phyloP scores from a whole-genome alignment of 2,113 vertebrate species.

The Xiphorhynchus elegans region DNA sequence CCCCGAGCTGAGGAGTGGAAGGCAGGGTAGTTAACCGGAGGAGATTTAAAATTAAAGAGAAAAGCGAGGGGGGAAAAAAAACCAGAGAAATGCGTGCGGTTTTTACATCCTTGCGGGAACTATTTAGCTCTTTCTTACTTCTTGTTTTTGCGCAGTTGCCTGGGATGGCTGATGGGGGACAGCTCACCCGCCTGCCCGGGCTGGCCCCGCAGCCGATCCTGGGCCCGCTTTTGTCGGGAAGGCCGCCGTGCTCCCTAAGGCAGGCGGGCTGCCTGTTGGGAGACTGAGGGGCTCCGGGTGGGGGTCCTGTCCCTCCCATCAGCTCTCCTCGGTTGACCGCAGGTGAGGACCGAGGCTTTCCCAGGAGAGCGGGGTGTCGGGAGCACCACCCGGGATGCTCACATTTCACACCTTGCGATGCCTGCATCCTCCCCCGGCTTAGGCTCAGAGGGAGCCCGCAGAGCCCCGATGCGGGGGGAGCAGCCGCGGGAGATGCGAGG shows the following conservation, averaged over 20 bases:
- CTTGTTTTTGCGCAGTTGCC: not conserved
- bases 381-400: too few relatives aligned
- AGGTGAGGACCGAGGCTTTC: not conserved
- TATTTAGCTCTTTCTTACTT: not conserved
- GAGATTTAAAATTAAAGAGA: not conserved
- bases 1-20: not conserved
- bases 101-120: not conserved
- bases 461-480: not conserved
- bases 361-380: not conserved
- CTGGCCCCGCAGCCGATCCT: not conserved
- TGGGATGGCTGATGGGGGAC: not conserved
- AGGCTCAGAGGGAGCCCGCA: not conserved
- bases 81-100: rapidly evolving
- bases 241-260: not conserved
- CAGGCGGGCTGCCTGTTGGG: not conserved
- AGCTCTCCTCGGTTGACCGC: not conserved
- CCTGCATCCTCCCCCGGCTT: not conserved
- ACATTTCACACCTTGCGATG: not conserved
- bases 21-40: not conserved
- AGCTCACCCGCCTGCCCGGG: not conserved
- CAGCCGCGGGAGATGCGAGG: not conserved
- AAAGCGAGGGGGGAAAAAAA: rapidly evolving
- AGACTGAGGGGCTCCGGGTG: not conserved
- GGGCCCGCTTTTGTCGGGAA: not conserved
- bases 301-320: not conserved